phyloP scores from a whole-genome alignment of 2,888 invertebrate species.

The Ichneumoninae sp. region DNA sequence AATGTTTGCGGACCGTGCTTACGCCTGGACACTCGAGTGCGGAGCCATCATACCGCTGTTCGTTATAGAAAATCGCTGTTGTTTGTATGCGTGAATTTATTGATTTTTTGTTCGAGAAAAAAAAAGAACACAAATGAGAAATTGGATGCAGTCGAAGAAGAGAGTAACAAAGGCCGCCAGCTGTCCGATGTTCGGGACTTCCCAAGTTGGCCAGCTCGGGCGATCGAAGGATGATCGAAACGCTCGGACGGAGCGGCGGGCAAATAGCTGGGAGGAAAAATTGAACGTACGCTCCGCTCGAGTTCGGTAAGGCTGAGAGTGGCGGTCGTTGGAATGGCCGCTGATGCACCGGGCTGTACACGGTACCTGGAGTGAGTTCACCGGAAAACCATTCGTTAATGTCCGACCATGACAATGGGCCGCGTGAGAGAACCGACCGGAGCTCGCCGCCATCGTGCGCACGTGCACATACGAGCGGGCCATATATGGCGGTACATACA shows the following conservation, averaged over 20 bases:
- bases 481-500: not conserved
- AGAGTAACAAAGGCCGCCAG: not conserved
- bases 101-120: not conserved
- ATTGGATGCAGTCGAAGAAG: not conserved
- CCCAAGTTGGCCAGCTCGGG: conserved; percentile 34
- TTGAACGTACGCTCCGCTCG: conserved; percentile 56
- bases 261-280: conserved; percentile 57
- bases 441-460: conserved; percentile 49
- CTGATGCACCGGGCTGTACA: conserved; percentile 33
- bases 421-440: conserved; percentile 56
- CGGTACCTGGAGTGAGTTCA: conserved; percentile 42
- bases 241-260: conserved; percentile 15
- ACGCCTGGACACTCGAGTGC: not conserved
- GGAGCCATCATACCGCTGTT: not conserved
- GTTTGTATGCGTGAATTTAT: not conserved
- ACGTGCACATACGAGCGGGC: not conserved
- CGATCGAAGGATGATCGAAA: conserved; percentile 33
- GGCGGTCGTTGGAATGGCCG: not conserved
- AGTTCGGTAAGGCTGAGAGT: conserved; percentile 5
- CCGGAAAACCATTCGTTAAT: conserved; percentile 79
- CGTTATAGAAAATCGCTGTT: conserved; percentile 9
- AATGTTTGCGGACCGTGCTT: conserved; percentile 16
- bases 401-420: conserved; percentile 77
- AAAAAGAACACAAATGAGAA: conserved; percentile 2
- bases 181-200: conserved; percentile 1